Evolutionary conservation across 2,888 invertebrate genomes (phyloP), one percentile per base, ranked within the genome.

Genomic region (Branchellion lobata): DNA sequence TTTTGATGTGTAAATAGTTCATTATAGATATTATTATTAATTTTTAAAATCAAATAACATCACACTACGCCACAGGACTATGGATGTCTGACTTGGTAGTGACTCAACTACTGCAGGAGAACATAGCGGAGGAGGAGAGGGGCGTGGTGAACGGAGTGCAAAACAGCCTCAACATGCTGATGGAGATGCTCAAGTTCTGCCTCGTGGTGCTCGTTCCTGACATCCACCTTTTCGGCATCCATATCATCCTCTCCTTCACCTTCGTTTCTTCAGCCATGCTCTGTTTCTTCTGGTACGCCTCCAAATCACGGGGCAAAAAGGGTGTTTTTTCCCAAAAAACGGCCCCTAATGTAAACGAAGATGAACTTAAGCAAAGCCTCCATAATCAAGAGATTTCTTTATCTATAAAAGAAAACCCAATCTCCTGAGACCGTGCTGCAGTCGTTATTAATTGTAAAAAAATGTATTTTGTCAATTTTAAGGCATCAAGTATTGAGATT

Each of bases 111-210:
- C 86, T 90, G 80, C 88, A 90, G 84, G 89, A 90, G 84, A 84
- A 84, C 21, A 88, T 90, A 0, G 83, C 82, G 3, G 89, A 90
- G 80, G 81, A 83, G 1, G 87, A 89, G 81, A 85, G 89, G 31
- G 90, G 90, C 3, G 86, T 87, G 5, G 87, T 90, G n/a, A 87
- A 87, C 81, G 90, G 90, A 1, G 89, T 90, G 1, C 90, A 90
- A 83, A 86, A 85, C 75, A 88, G 89, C 1, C 83, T 90, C n/a
- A 90, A 90, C 84, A 87, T 87, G 84, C 82, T 87, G n/a, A 86
- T 90, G 86, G 88, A 89, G 82, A 86, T 90, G 83, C 74, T 89
- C 33, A 90, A 90, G 83, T 89, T 88, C 82, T 80, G 86, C 21
- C 84, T 90, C 74, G 89, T 83, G 65, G 88, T 89, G n/a, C 80